phyloP scores from a whole-genome alignment of 2,797 vertebrate species.

The Sebastes minor region DNA sequence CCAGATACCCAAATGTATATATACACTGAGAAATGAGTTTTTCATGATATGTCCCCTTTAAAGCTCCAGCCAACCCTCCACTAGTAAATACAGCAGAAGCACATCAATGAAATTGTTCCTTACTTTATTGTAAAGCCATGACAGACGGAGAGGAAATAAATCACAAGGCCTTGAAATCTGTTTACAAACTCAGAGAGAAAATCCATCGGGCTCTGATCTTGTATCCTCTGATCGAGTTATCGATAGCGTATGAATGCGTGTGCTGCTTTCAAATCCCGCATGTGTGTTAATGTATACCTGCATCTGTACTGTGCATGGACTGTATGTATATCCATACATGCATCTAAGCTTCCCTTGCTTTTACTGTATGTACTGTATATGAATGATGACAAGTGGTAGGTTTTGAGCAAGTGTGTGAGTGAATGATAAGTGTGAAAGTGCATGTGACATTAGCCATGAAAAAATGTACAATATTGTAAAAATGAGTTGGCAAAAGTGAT shows the following conservation, averaged over 20 bases:
- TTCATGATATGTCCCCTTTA: slow-evolving; percentile 8
- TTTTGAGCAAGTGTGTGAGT: not conserved
- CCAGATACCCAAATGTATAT: not conserved
- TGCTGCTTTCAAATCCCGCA: slow-evolving; percentile 25
- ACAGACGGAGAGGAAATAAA: slow-evolving; percentile 36
- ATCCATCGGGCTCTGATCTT: slow-evolving; percentile 34
- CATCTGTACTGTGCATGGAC: slow-evolving; percentile 47
- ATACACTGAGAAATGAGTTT: not conserved
- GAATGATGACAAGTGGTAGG: slow-evolving; percentile 8
- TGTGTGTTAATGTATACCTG: slow-evolving; percentile 42
- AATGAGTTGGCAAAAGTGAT: slow-evolving; percentile 56
- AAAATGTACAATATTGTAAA: slow-evolving; percentile 51
- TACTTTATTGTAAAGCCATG: slow-evolving; percentile 28
- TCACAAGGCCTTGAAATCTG: slow-evolving; percentile 52
- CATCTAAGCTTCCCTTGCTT: slow-evolving; percentile 29
- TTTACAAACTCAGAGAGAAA: slow-evolving; percentile 59
- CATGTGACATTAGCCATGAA: slow-evolving; percentile 37
- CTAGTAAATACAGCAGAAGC: slow-evolving; percentile 10
- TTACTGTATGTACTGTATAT: slow-evolving; percentile 1
- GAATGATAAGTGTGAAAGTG: slow-evolving; percentile 42
- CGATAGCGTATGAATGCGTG: slow-evolving; percentile 8
- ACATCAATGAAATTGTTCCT: slow-evolving; percentile 17
- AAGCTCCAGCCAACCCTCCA: slow-evolving; percentile 11
- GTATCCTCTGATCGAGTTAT: slow-evolving; percentile 28
- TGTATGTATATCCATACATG: slow-evolving; percentile 46